Conservation (phyloP, 2,888 invertebrate species). For the Opisthograptis luteolata region DNA sequence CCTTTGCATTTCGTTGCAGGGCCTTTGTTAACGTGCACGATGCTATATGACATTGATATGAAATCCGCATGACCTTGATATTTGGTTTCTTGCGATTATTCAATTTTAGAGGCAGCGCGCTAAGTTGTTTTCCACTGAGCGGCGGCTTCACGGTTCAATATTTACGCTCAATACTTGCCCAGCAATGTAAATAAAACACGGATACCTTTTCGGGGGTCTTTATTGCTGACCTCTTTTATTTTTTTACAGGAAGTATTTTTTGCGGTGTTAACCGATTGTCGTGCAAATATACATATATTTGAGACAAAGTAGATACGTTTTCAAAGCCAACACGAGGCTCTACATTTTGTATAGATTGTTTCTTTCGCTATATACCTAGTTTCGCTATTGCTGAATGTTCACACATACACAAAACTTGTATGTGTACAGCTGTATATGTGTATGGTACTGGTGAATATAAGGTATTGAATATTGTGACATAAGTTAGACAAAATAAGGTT, state of each 20-base stretch:
- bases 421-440: constrained; percentile 67
- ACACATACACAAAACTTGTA: constrained; percentile 54
- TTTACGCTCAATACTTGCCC: constrained; percentile 65
- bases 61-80: constrained; percentile 84
- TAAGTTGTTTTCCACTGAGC: constrained; percentile 72
- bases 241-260: constrained; percentile 51
- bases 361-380: constrained; percentile 30
- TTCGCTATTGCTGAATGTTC: constrained; percentile 48
- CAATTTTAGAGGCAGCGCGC: constrained; percentile 68
- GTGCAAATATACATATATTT: constrained; percentile 36
- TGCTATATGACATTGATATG: constrained; percentile 83
- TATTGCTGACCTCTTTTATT: constrained; percentile 69
- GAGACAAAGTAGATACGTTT: constrained; percentile 13
- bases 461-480: constrained; percentile 55
- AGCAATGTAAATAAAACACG: constrained; percentile 81
- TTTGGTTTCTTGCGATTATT: constrained; percentile 80
- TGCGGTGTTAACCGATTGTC: constrained; percentile 39
- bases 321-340: constrained; percentile 18
- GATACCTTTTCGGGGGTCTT: constrained; percentile 65
- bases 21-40: constrained; percentile 84
- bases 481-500: constrained; percentile 49
- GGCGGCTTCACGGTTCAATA: constrained; percentile 66
- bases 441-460: constrained; percentile 56
- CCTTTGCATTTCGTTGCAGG: constrained; percentile 83
- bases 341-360: constrained; percentile 30